Percentiles rank a stretch among this genome's conserved stretches.
Evolutionary conservation across 2,113 vertebrate genomes (phyloP).

Genomic region (Balaeniceps rex): DNA sequence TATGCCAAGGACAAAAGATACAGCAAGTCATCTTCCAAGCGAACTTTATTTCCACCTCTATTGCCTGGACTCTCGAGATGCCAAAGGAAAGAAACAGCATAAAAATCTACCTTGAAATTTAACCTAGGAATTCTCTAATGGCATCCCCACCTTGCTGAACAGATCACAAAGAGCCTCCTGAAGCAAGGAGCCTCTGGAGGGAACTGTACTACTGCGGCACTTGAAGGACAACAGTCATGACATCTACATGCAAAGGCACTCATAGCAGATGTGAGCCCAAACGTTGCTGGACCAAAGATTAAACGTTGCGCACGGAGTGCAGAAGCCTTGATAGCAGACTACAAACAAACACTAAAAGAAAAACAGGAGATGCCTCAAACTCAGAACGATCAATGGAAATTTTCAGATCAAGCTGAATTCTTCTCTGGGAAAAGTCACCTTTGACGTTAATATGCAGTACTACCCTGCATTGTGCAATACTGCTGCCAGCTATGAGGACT

Average conservation of each 20-base stretch:
- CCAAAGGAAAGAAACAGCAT: background rate
- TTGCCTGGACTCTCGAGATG: background rate
- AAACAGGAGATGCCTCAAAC: background rate
- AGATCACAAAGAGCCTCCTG: background rate
- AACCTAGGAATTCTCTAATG: background rate
- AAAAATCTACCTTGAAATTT: background rate
- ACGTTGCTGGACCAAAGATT: background rate
- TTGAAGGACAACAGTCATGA: background rate
- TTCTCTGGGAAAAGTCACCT: background rate
- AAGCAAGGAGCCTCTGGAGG: background rate
- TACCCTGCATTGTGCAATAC: background rate
- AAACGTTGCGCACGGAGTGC: fast-evolving
- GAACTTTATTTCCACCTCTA: background rate
- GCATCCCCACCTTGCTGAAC: background rate
- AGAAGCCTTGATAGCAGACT: background rate
- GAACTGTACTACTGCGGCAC: background rate
- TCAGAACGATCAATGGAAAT: background rate
- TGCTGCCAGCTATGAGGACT: background rate
- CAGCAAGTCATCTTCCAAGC: background rate
- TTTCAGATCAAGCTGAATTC: background rate
- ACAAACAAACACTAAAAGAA: background rate
- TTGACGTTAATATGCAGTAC: background rate
- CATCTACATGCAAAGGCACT: background rate
- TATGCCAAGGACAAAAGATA: background rate
- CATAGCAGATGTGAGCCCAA: background rate